These are phyloP conservation scores for Gobionotothen gibberifrons DNA, from an alignment of 2,797 vertebrate genomes.

Conservation along the genomic window DNA sequence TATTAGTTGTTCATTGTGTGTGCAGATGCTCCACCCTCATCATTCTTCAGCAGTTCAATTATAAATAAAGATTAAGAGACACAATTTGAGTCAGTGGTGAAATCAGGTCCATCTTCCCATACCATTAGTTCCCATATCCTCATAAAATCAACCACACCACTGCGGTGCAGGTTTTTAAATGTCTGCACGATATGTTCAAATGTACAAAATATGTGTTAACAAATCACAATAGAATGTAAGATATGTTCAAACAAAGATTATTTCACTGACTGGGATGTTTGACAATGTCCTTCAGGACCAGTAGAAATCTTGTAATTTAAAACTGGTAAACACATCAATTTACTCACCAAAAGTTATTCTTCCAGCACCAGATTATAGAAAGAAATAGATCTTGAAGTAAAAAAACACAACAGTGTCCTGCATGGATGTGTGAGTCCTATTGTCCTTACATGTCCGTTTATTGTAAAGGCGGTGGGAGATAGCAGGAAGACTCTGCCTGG, in stretches of 20 bases:
- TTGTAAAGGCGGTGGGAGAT: background rate
- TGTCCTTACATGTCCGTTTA: conserved; percentile 6
- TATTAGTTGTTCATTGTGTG: background rate
- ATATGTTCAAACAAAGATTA: background rate
- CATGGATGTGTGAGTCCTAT: conserved; percentile 1
- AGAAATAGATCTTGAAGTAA: background rate
- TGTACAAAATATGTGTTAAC: background rate
- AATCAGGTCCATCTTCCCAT: background rate
- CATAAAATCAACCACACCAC: background rate
- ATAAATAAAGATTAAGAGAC: background rate
- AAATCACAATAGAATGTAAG: background rate
- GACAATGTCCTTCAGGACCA: background rate
- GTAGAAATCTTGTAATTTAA: background rate
- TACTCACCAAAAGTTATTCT: conserved; percentile 54
- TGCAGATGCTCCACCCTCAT: background rate
- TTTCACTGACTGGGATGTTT: background rate
- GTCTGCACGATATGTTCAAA: background rate
- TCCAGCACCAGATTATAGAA: conserved; percentile 1
- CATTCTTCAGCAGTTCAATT: background rate
- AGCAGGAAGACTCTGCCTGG: background rate
- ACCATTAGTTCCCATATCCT: background rate
- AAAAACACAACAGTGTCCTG: conserved; percentile 30
- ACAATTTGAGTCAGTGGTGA: background rate
- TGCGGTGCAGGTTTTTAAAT: background rate
- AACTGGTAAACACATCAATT: background rate